These are phyloP conservation scores for Mugil cephalus DNA, from an alignment of 2,113 vertebrate genomes.

Conservation along the genomic window DNA sequence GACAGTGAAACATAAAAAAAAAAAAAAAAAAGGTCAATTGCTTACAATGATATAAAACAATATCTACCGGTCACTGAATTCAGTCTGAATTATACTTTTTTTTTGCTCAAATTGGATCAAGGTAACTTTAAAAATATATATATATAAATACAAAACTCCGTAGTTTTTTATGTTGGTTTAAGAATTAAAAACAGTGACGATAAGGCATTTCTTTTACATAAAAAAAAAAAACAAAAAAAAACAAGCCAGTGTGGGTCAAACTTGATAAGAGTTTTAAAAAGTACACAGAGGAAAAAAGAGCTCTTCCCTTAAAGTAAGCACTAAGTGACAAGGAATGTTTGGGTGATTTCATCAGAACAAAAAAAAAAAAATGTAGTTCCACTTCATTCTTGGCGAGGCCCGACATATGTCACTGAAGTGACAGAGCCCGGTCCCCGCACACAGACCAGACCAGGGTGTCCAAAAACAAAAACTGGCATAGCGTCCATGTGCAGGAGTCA, in stretches of 20 bases:
- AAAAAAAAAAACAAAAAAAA: neutral
- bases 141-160: no score
- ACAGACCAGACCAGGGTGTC: no score
- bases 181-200: no score
- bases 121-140: no score
- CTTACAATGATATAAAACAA: no score
- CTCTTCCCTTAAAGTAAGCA: neutral
- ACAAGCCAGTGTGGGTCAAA: neutral
- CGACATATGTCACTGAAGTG: neutral
- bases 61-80: no score
- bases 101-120: no score
- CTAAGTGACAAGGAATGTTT: constrained; percentile 1
- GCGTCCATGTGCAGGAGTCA: constrained; percentile 36
- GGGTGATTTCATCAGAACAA: constrained; percentile 2
- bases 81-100: no score
- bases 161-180: no score
- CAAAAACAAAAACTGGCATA: no score
- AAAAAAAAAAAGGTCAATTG: neutral
- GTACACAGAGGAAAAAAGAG: neutral
- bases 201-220: neutral
- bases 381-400: constrained; percentile 26
- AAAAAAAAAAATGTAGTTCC: constrained; percentile 4
- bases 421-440: no score
- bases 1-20: constrained; percentile 3
- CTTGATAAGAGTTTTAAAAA: neutral